Evolutionary conservation across 2,797 vertebrate genomes (phyloP), one percentile per base, ranked within the genome.

Genomic region (Microhierax caerulescens): DNA sequence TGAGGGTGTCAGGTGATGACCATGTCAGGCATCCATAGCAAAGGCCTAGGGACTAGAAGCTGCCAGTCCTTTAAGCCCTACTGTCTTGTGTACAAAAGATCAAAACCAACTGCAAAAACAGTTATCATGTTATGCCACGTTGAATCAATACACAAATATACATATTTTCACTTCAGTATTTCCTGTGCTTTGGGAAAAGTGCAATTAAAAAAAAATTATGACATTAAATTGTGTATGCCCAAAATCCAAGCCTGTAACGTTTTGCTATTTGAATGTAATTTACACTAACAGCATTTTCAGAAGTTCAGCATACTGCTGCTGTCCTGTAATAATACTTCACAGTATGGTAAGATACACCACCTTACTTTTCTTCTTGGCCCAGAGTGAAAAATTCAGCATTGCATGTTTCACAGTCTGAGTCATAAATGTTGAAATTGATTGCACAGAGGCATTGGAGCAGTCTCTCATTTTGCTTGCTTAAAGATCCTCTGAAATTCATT

Each of bases 361-460:
- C 54, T 86, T 93, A 76, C 78, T 94, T 95, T 90, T 61, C 75
- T 75, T 50, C 70, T 88, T 76, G 80, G 39, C 45, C 63, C 54
- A 48, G 36, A 82, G 60, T 59, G 51, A 84, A 90, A 86, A 95
- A 95, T 69, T 90, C 69, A 88, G 63, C 13, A 2, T 45, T 78
- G 36, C n/a, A 30, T 88, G 50, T 90, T 96, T 93, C 45, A 73
- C 13, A 51, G 73, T n/a, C 61, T 83, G 63, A 91, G 69, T 90
- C 91, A 95, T 69, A 93, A 93, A 95, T 43, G 54, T 84, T 88
- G 85, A 75, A 90, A 88, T 2, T 76, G 61, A 79, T 92, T 95
- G 76, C 65, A 88, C 73, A 86, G 59, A 92, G 70, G 67, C 85
- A 76, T 11, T 45, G 37, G 59, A 95, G 80, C 27, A 83, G 34